These are phyloP conservation scores for Anas bahamensis DNA, from an alignment of 2,797 vertebrate species.

Conservation along the genomic window DNA sequence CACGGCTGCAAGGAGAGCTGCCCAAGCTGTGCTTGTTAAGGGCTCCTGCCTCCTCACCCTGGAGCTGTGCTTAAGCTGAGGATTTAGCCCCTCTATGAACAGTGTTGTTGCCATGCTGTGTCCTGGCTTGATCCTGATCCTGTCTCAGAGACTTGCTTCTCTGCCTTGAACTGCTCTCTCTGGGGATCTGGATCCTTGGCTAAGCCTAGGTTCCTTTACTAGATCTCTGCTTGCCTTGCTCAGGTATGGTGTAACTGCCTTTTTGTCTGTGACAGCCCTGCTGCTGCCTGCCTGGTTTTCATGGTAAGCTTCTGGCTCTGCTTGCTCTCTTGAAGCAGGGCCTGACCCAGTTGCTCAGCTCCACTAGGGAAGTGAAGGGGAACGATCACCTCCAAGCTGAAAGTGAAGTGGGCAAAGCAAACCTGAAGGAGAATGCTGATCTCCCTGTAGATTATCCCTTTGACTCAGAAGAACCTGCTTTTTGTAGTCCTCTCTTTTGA, in stretches of 20 bases:
- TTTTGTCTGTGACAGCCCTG: background rate
- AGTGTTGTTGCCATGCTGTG: background rate
- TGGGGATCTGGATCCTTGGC: background rate
- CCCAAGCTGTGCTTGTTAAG: background rate
- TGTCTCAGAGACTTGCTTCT: background rate
- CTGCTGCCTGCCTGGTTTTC: background rate
- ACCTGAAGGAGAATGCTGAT: background rate
- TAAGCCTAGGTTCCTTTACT: background rate
- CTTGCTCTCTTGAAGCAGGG: background rate
- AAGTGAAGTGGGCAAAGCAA: background rate
- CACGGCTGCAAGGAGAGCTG: background rate
- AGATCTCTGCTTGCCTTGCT: background rate
- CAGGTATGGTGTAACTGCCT: too few species aligned
- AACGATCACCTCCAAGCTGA: background rate
- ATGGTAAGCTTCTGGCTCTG: background rate
- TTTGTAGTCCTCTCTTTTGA: background rate
- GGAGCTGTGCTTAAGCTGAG: background rate
- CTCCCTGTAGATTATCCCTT: background rate
- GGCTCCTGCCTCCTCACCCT: background rate
- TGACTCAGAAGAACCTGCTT: background rate
- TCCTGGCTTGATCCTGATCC: background rate
- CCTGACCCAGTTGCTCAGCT: background rate
- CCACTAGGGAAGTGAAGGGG: background rate
- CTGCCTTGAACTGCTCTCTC: background rate
- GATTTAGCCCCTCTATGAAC: background rate